phyloP scores from a whole-genome alignment of 2,888 invertebrate species.

The Herminia tarsipennalis region DNA sequence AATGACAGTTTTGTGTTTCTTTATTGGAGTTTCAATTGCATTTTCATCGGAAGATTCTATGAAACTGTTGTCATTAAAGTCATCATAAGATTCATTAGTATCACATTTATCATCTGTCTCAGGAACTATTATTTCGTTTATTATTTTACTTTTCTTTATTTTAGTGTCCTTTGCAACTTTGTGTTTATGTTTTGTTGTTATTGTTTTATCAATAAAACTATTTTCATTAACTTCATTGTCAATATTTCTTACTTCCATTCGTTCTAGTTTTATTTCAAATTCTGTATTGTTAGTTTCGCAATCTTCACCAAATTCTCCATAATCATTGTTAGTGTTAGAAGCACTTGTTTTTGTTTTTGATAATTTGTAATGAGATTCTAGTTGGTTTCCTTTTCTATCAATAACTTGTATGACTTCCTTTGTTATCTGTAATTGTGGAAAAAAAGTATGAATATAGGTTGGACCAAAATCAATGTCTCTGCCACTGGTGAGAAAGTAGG shows the following conservation, averaged over 20 bases:
- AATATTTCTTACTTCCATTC: constrained; percentile 6
- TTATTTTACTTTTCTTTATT: constrained; percentile 1
- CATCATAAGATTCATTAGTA: constrained; percentile 4
- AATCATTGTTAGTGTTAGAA: constrained; percentile 3
- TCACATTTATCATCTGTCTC: constrained; percentile 9
- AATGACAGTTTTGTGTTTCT: constrained; percentile 13
- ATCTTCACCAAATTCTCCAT: background rate
- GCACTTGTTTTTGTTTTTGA: constrained; percentile 9
- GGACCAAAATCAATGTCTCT: no score
- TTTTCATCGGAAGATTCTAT: constrained; percentile 16
- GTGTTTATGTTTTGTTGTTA: background rate
- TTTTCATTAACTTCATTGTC: background rate
- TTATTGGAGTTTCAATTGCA: background rate
- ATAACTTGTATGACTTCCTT: constrained; percentile 28
- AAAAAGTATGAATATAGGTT: background rate
- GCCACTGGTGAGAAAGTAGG: no score
- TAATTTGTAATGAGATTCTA: constrained; percentile 30
- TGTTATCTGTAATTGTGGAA: constrained; percentile 30
- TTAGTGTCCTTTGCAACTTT: constrained; percentile 2
- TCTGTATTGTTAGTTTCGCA: constrained; percentile 4
- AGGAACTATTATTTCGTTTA: background rate
- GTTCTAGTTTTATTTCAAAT: constrained; percentile 24
- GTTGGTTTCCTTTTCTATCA: constrained; percentile 38
- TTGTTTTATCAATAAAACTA: background rate
- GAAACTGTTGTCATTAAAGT: constrained; percentile 11